These are phyloP conservation scores for Drosophila yooni DNA, from an alignment of 2,888 invertebrate species.

Conservation along the genomic window DNA sequence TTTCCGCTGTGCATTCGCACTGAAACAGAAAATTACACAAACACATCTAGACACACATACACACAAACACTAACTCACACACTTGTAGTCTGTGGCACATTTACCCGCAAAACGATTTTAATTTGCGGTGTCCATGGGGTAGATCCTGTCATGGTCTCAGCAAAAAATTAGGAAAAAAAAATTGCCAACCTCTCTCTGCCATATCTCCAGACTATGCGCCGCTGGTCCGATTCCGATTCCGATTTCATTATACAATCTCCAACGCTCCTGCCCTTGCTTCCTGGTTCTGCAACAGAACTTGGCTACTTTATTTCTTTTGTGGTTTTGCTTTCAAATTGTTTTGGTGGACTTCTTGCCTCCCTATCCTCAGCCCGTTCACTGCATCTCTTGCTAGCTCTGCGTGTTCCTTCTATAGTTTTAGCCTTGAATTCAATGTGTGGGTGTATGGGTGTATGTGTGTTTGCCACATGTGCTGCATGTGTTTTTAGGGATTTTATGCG, in stretches of 20 bases:
- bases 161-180: conserved; percentile 1
- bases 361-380: background rate
- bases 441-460: conserved; percentile 11
- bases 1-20: conserved; percentile 63
- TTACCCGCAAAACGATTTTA: conserved; percentile 75
- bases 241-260: conserved; percentile 75
- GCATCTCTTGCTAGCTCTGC: conserved; percentile 23
- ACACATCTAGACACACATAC: conserved; percentile 18
- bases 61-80: conserved; percentile 22
- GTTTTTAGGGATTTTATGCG: conserved; percentile 38
- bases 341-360: conserved; percentile 45
- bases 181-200: conserved; percentile 3
- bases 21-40: conserved; percentile 35
- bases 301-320: conserved; percentile 52
- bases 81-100: conserved; percentile 36
- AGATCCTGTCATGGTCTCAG: conserved; percentile 23
- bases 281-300: conserved; percentile 55
- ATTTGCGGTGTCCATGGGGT: conserved; percentile 66
- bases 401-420: conserved; percentile 25
- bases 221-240: conserved; percentile 54
- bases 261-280: conserved; percentile 46
- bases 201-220: conserved; percentile 31
- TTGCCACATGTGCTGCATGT: conserved; percentile 60
- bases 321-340: conserved; percentile 69
- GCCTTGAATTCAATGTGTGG: conserved; percentile 22